Evolutionary conservation across 2,113 vertebrate genomes (phyloP).

Genomic region (Ellobius talpinus): DNA sequence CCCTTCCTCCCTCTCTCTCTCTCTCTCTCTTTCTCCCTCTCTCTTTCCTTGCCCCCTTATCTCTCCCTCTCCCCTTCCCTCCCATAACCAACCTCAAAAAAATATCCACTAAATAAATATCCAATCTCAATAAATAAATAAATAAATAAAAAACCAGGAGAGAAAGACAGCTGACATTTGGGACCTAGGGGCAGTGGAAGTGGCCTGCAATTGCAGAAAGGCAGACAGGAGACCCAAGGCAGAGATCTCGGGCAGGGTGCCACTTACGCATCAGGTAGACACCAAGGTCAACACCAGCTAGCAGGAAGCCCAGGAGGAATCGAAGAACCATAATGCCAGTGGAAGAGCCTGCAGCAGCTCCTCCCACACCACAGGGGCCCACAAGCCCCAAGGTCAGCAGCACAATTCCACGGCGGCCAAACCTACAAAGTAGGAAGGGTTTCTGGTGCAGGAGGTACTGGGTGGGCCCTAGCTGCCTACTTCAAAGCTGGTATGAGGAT

Average conservation of each 20-base stretch:
- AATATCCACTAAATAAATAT: no score
- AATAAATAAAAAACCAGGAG: neutral
- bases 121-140: no score
- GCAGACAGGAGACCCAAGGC: neutral
- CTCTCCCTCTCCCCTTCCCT: no score
- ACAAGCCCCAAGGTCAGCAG: constrained; percentile 90
- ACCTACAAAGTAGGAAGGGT: constrained; percentile 79
- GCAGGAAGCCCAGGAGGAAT: constrained; percentile 91
- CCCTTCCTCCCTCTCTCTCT: fast-evolving
- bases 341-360: constrained; percentile 91
- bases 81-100: no score
- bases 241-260: neutral
- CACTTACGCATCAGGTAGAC: constrained; percentile 94
- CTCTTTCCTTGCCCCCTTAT: no score
- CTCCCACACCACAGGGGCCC: constrained; percentile 91
- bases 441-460: neutral
- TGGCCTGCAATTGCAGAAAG: neutral
- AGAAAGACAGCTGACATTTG: constrained; percentile 28
- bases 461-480: neutral
- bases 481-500: neutral
- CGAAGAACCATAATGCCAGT: constrained; percentile 92
- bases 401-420: constrained; percentile 90
- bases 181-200: neutral
- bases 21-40: no score
- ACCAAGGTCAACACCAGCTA: constrained; percentile 90